Evolutionary conservation across 2,888 invertebrate species (phyloP).

Genomic region (Congeria kusceri): DNA sequence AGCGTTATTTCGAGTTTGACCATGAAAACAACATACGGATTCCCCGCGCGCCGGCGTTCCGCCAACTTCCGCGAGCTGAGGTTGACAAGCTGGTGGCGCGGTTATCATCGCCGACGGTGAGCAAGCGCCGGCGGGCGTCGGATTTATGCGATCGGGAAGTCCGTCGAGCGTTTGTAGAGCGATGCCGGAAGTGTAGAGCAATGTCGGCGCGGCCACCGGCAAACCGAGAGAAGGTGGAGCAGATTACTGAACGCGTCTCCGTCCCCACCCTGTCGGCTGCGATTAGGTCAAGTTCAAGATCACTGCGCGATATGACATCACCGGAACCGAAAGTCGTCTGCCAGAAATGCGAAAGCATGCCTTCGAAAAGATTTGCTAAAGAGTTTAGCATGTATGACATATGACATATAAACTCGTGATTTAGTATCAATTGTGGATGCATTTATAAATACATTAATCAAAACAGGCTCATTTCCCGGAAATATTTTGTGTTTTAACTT

Average conservation of each 20-base stretch:
- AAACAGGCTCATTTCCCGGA: no score
- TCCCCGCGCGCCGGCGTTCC: constrained; percentile 67
- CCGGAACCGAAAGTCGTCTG: constrained; percentile 42
- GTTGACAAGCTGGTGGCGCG: constrained; percentile 62
- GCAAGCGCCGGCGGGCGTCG: constrained; percentile 44
- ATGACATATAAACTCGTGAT: neutral
- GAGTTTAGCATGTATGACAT: constrained; percentile 33
- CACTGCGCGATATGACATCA: constrained; percentile 24
- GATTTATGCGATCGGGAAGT: constrained; percentile 45
- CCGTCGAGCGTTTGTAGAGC: constrained; percentile 29
- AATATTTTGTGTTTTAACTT: no score
- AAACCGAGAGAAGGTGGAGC: constrained; percentile 25
- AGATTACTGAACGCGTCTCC: constrained; percentile 45
- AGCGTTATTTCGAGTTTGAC: constrained; percentile 52
- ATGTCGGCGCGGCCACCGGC: constrained; percentile 4
- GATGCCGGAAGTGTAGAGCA: constrained; percentile 27
- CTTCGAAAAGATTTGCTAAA: constrained; percentile 45
- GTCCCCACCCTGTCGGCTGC: constrained; percentile 53
- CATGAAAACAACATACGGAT: constrained; percentile 48
- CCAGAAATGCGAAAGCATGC: constrained; percentile 36
- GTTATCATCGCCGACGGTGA: constrained; percentile 60
- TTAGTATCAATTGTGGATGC: no score
- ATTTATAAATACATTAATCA: no score
- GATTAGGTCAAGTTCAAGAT: constrained; percentile 41
- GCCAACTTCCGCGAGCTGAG: constrained; percentile 45